Base-by-base conservation (phyloP, 2,888 invertebrate species). In the Pammene aurita region DNA sequence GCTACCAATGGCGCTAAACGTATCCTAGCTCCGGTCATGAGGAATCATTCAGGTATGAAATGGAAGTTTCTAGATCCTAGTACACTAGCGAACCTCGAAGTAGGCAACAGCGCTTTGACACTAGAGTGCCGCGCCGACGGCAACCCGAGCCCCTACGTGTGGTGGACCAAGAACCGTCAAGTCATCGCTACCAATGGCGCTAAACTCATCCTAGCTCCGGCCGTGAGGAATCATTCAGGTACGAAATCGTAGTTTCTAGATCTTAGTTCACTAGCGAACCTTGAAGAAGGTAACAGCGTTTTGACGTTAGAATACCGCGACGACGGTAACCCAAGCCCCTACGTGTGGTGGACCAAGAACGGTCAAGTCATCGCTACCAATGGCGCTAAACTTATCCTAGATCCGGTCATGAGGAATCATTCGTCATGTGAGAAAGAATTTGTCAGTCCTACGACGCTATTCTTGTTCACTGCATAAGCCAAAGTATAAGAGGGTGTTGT, bases 241-340 rank as follows among this genome's bases (percentile, higher is more conserved):
- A 66, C 70, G 74, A 72, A 34, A 11, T 26, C 2, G 26, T 26
- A 26, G 26, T 26, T 26, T 26, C 4, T 26, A 1, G 94, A 94
- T 60, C 80, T 89, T 4, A 89, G 93, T 64, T 82, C 89, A 5
- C 79, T 93, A 5, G 91, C 93, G 0, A 93, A 92, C 77, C 83
- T 96, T 26, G 95, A 95, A 78, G 96, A 96, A 79, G 94, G 94
- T 18, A 93, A 93, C 57, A 95, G 95, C 78, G 93, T 93, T 0
- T 87, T 96, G 16, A 93, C 93, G 42, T 85, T 96, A 54, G 92
- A 94, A 68, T 96, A 96, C 78, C 82, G 93, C 56, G 95, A 94
- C 11, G 95, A 95, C 75, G 95, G 95, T 11, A 96, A 96, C 88
- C 96, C 96, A 0, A 93, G 94, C 13, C 95, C 96, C 0, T 93